Percentiles rank a stretch among this genome's conserved stretches.
Conservation (phyloP, 2,113 vertebrate species). For the Oceanites oceanicus region DNA sequence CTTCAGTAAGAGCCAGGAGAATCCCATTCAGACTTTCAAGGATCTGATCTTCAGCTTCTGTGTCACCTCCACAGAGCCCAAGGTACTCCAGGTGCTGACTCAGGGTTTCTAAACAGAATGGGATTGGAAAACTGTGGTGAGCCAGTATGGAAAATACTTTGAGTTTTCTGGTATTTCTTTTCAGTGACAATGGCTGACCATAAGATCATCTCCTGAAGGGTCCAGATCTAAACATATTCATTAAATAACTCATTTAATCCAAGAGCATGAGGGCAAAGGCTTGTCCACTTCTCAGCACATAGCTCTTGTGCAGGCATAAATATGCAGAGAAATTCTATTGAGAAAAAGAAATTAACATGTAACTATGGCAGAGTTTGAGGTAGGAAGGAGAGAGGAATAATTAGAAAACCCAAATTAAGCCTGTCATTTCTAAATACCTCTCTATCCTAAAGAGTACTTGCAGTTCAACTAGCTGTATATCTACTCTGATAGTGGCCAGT, state of each 20-base stretch:
- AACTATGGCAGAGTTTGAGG: background rate
- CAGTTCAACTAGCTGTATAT: background rate
- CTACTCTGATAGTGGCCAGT: background rate
- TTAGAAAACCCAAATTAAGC: background rate
- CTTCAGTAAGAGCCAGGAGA: constrained; percentile 65
- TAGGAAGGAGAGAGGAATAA: background rate
- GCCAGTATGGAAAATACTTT: background rate
- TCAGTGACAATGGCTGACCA: background rate
- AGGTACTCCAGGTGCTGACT: constrained; percentile 61
- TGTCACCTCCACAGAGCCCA: constrained; percentile 2
- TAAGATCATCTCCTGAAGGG: background rate
- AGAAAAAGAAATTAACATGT: background rate
- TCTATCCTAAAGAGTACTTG: background rate
- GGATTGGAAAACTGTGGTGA: background rate
- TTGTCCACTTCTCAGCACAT: background rate
- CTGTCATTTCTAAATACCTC: background rate
- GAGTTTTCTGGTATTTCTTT: background rate
- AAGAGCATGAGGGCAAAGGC: background rate
- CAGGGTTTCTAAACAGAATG: constrained; percentile 47
- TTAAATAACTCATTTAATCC: background rate
- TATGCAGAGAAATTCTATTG: background rate
- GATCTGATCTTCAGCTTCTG: constrained; percentile 48
- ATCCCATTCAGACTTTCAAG: constrained; percentile 60
- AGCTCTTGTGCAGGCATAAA: background rate
- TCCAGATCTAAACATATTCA: background rate